Base-by-base conservation (phyloP, 2,113 vertebrate genomes). In the Platycercus adscitus region DNA sequence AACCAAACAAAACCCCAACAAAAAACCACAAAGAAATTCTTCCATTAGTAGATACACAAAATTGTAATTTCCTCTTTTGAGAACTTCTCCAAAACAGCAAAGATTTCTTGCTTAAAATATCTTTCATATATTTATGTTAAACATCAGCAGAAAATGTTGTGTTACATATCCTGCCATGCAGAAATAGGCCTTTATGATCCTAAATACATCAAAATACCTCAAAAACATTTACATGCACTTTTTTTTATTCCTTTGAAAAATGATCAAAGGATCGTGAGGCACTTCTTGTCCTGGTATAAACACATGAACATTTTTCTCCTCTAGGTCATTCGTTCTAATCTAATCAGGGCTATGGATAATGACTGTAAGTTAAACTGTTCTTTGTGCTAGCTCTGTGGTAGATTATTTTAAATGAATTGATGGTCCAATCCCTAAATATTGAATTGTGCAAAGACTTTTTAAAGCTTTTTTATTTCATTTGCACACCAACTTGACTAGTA, bases 171-270 rank as follows among this genome's bases (percentile, higher is more conserved):
- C 44, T 89, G 76, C 50, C 50, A 64, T n/a, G 56, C 12, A 93
- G 66, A 86, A 88, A 83, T 15, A 71, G 49, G 64, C 65, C 60
- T 64, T 88, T 68, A 55, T 68, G 39, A 90, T 68, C 25, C 50
- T 81, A 86, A 63, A 31, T 31, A 83, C 43, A 91, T 89, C 53
- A 87, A 92, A 95, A 91, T 60, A 84, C n/a, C 13, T 19, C 19
- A 41, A 90, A 96, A 91, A 92, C 70, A 80, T 88, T 93, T 91
- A 68, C 56, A 39, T 21, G 20, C 15, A 39, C 53, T 41, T 70
- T 70, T 88, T 89, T 89, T 83, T 63, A 70, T 83, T 81, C 70
- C 79, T 96, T 86, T 70, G 46, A 88, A 93, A 94, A 91, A 83
- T 43, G 80, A 88, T 80, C 61, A 91, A 88, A 91, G 56, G 53